Conservation (phyloP, 2,113 vertebrate species). For the Formicarius rufipectus region DNA sequence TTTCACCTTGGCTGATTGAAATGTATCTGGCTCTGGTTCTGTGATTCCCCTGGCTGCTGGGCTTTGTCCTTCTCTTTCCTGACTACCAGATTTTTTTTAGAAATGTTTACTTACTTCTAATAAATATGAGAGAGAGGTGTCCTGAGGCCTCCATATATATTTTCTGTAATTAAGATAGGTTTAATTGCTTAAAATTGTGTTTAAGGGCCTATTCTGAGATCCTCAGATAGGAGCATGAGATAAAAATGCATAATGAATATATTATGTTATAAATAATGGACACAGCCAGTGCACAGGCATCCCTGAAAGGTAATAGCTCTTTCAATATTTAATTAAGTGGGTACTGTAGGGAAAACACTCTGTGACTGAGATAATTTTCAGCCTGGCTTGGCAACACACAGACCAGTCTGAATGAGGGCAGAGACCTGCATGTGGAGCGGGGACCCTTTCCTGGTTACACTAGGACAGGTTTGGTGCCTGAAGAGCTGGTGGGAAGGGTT, state of each 20-base stretch:
- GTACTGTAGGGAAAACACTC: not conserved
- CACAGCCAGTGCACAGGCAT: conserved; percentile 16
- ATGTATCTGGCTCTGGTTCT: not conserved
- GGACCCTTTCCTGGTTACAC: no score
- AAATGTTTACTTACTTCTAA: not conserved
- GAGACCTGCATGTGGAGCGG: not conserved
- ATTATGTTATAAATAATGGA: conserved; percentile 52
- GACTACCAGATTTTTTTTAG: not conserved
- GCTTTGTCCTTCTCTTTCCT: not conserved
- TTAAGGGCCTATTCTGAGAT: conserved; percentile 19
- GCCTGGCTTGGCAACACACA: not conserved
- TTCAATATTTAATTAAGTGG: conserved; percentile 54
- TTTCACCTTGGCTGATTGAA: not conserved
- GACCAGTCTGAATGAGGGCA: not conserved
- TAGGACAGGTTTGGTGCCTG: not conserved
- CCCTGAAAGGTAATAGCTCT: conserved; percentile 52
- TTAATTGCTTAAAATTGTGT: conserved; percentile 34
- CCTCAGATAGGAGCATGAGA: conserved; percentile 9
- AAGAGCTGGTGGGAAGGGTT: not conserved
- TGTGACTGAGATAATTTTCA: not conserved
- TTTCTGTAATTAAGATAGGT: conserved; percentile 39
- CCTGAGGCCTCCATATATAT: not conserved
- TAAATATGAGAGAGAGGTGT: not conserved
- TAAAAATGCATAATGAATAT: conserved; percentile 19
- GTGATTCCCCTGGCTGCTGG: not conserved